Evolutionary conservation across 2,113 vertebrate genomes (phyloP), one percentile per base, ranked within the genome.

Genomic region (Colistium nudipinnis): DNA sequence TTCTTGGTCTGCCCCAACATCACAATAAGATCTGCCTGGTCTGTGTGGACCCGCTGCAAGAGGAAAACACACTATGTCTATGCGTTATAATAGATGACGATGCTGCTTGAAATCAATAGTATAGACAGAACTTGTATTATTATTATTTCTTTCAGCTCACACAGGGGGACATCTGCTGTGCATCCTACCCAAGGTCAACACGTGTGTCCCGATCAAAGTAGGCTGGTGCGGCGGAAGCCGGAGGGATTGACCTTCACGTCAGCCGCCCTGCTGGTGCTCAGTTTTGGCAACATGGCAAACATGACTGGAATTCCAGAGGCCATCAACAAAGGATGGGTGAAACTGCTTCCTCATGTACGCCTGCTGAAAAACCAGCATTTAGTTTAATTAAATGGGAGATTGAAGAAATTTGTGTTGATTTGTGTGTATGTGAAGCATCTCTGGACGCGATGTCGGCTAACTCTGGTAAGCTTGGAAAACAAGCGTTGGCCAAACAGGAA

Each of bases 291-390:
- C 69, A 70, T 54, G 64, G 59, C 70, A 87, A 85, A 83, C 72
- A 90, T 80, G 80, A 73, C 33, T 62, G 83, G 80, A 88, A 91
- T 90, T 87, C 69, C 78, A 74, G 67, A 75, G 71, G 76, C 63
- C 65, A 63, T 11, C 51, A 54, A 44, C 25, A 68, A 62, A 78
- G 59, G 19, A 52, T 6, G 27, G 77, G 51, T 43, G 47, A 79
- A 76, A 62, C 36, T 64, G 69, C 53, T 41, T 74, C 43, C 36
- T 72, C 38, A 27, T 59, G 19, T 53, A 1, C 1, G 27, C 41
- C 20, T 49, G 13, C 70, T 57, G 17, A 7, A 19, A 4, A 20
- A 13, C 6, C 20, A 12, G 7, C 5, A 41, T 57, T 4, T 33
- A 9, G 0, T 13, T 62, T 53, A 2, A 54, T 81, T 62, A 33